Base-by-base conservation (phyloP, 2,888 invertebrate genomes). In the Argyresthia albistria region DNA sequence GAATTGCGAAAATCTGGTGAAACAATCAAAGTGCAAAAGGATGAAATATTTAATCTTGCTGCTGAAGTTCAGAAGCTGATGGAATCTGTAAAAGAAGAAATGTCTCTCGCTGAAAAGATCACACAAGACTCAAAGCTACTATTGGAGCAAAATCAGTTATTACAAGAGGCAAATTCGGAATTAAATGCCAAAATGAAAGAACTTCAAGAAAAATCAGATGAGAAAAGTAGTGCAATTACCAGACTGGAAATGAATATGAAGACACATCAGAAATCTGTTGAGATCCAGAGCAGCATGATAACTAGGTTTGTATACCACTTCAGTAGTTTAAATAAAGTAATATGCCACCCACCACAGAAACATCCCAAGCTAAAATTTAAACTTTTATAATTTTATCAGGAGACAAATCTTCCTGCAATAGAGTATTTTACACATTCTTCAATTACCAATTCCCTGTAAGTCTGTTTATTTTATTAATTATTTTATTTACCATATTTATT, bases 261-360 rank as follows among this genome's bases (percentile, higher is more conserved):
- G 60, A 86, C 80, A 0, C 80, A 80, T 47, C 80, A 84, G 55
- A 86, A 81, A 58, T 75, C 84, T 0, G 77, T 77, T 0, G 76
- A 80, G 63, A 73, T 86, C 57, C 86, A 84, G 57, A 77, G 69
- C 56, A 74, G 69, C 54, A 83, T 82, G 65, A 80, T 86, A 43
- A 74, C 63, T 42, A 83, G 82, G 87, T 84, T 67, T 61, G 55
- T 55, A 37, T 36, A n/a, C n/a, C n/a, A n/a, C n/a, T n/a, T 11
- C 42, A 16, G 11, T 43, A 47, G 8, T 12, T 25, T 25, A 25
- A 25, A 25, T 2, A 25, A 25, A 25, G 6, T 25, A 25, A 25
- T 25, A 25, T 25, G 6, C 25, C 25, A 25, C n/a, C n/a, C n/a
- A n/a, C n/a, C n/a, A n/a, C n/a, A n/a, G n/a, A n/a, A n/a, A n/a